Percentiles rank a stretch among this genome's conserved stretches.
phyloP scores from a whole-genome alignment of 2,797 vertebrate genomes.

The Alcedo atthis region DNA sequence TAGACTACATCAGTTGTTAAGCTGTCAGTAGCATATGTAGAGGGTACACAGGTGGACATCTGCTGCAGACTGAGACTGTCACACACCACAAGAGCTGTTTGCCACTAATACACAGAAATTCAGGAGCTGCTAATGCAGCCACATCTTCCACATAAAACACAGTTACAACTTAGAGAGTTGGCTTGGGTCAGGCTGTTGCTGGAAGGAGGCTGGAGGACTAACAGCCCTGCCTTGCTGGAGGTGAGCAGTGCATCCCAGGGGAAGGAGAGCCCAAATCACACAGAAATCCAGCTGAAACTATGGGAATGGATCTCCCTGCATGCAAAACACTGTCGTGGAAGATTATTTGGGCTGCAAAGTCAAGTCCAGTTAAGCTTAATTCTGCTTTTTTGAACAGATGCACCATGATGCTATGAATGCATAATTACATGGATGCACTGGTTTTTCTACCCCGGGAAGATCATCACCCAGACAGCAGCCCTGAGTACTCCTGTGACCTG shows the following conservation, averaged over 20 bases:
- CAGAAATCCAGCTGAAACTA: neutral
- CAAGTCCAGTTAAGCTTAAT: conserved; percentile 29
- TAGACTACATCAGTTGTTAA: conserved; percentile 2
- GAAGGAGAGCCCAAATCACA: neutral
- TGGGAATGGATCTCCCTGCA: neutral
- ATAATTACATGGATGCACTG: neutral
- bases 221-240: neutral
- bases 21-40: neutral
- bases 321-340: neutral
- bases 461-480: neutral
- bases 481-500: neutral
- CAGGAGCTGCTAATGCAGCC: neutral
- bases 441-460: neutral
- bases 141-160: neutral
- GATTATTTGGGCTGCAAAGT: neutral
- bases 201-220: neutral
- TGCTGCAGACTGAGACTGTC: neutral
- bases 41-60: neutral
- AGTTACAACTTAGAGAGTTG: neutral
- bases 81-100: neutral
- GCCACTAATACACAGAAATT: neutral
- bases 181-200: neutral
- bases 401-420: neutral
- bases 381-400: neutral
- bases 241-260: neutral